Conservation (phyloP, 2,888 invertebrate species). For the Scelioninae gen. 1 region DNA sequence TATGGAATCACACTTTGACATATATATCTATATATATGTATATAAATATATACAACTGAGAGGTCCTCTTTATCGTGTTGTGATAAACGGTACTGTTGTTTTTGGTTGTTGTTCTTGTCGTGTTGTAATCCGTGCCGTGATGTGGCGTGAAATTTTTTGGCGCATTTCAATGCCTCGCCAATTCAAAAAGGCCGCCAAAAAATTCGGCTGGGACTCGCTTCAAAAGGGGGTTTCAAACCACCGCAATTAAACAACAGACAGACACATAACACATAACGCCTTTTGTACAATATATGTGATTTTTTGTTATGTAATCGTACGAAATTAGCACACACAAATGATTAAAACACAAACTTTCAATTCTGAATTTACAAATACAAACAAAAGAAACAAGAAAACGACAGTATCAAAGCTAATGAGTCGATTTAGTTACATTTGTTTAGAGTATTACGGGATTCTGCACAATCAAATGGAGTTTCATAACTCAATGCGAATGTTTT, state of each 20-base stretch:
- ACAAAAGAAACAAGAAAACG: conserved; percentile 17
- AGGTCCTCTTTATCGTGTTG: conserved; percentile 55
- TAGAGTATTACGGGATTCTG: conserved; percentile 20
- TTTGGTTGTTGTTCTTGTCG: conserved; percentile 61
- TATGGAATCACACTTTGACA: conserved; percentile 36
- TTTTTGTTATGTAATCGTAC: conserved; percentile 55
- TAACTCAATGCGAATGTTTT: conserved; percentile 19
- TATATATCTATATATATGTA: conserved; percentile 10
- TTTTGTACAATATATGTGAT: conserved; percentile 49
- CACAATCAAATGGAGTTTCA: conserved; percentile 17
- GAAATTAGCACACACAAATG: conserved; percentile 57
- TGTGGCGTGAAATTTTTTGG: conserved; percentile 33
- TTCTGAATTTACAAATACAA: conserved; percentile 28
- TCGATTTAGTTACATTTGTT: conserved; percentile 32
- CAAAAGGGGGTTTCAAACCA: conserved; percentile 44
- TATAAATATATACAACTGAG: conserved; percentile 26
- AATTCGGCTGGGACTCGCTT: conserved; percentile 71
- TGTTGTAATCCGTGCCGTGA: conserved; percentile 52
- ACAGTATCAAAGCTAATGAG: conserved; percentile 51
- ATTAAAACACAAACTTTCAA: conserved; percentile 35
- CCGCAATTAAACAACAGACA: conserved; percentile 74
- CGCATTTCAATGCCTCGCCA: conserved; percentile 19
- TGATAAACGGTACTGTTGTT: conserved; percentile 62
- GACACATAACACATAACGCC: conserved; percentile 78
- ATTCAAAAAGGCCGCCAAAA: conserved; percentile 36